These are phyloP conservation scores for Onychomys leucogaster DNA, from an alignment of 2,797 vertebrate genomes.

Conservation along the genomic window DNA sequence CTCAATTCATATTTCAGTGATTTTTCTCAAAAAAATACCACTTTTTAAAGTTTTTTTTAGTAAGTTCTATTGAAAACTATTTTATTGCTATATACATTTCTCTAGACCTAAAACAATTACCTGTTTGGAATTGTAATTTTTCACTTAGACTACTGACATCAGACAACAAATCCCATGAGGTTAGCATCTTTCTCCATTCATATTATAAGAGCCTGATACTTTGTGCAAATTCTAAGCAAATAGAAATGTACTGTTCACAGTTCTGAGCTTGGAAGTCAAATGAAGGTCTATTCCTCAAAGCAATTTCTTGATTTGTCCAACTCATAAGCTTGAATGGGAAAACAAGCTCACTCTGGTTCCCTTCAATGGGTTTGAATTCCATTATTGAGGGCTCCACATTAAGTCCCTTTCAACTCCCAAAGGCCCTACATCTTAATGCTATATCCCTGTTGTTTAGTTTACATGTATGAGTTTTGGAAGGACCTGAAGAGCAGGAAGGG, in stretches of 20 bases:
- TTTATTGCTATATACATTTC: not conserved
- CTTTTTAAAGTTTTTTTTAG: slow-evolving; percentile 5
- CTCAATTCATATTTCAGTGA: slow-evolving; percentile 8
- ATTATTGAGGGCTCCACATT: not conserved
- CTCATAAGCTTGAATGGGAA: not conserved
- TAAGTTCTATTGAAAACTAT: not conserved
- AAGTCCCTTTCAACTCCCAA: not conserved
- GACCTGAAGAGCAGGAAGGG: no score
- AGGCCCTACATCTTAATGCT: not conserved
- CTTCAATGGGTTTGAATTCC: not conserved
- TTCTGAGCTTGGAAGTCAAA: not conserved
- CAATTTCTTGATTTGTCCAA: not conserved
- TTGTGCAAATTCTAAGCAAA: not conserved
- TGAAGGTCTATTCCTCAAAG: not conserved
- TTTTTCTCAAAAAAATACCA: not conserved
- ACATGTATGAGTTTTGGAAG: accelerated
- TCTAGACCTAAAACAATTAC: not conserved
- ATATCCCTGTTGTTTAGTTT: not conserved
- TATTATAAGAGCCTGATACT: not conserved
- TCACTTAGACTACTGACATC: not conserved
- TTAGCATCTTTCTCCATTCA: not conserved
- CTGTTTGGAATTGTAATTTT: not conserved
- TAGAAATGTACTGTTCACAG: not conserved
- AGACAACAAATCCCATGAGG: not conserved
- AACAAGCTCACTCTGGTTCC: not conserved